Percentiles rank a stretch among this genome's conserved stretches.
Evolutionary conservation across 2,113 vertebrate genomes (phyloP).

Genomic region (Dermatemys mawii): DNA sequence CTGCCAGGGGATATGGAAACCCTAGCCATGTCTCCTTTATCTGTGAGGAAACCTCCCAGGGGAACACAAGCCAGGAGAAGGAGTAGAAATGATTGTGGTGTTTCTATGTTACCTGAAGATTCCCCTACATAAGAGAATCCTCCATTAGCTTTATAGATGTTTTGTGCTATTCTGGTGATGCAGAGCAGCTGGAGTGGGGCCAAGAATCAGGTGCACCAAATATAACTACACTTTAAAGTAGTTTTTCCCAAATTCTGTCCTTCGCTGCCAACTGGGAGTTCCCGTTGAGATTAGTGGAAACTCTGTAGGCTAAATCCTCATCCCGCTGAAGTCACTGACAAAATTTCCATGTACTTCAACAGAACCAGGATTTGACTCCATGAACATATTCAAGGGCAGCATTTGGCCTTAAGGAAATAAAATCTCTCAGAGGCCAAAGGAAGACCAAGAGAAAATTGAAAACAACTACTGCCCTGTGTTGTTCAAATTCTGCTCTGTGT

Average conservation of each 20-base stretch:
- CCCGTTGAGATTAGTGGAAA: not conserved
- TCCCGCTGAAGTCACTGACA: not conserved
- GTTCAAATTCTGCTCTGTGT: too few species aligned
- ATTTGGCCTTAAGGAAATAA: not conserved
- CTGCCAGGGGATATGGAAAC: accelerated
- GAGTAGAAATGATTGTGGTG: accelerated
- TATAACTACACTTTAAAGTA: not conserved
- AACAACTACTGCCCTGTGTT: too few species aligned
- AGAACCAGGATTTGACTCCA: not conserved
- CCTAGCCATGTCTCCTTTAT: not conserved
- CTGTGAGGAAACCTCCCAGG: not conserved
- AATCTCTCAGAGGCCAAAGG: not conserved
- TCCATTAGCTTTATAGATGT: not conserved
- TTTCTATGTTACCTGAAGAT: not conserved
- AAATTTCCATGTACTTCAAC: not conserved
- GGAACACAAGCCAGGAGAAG: not conserved
- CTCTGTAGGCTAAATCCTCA: not conserved
- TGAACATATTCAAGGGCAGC: not conserved
- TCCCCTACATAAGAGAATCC: not conserved
- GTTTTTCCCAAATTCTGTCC: not conserved
- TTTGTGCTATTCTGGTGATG: not conserved
- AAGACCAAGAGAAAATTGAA: not conserved
- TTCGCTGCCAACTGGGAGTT: not conserved
- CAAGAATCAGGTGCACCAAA: not conserved
- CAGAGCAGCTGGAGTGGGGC: not conserved